phyloP scores from a whole-genome alignment of 2,113 vertebrate species.

The Vulpes ferrilata region DNA sequence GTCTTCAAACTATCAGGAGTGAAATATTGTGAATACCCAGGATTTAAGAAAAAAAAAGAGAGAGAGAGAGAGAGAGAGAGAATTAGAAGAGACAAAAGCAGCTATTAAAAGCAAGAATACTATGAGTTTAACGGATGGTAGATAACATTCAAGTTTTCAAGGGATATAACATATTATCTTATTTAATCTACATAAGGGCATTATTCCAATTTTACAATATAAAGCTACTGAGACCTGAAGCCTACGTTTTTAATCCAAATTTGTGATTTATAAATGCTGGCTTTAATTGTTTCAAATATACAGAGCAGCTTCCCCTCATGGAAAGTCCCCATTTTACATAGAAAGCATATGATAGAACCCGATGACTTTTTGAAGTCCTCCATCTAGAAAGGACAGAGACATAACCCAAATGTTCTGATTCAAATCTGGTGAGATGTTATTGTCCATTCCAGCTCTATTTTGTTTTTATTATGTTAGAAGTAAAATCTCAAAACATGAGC shows the following conservation, averaged over 20 bases:
- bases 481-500: neutral
- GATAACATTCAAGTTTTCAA: conserved; percentile 35
- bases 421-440: neutral
- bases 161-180: neutral
- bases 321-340: neutral
- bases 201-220: neutral
- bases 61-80: neutral
- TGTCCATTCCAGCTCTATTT: neutral
- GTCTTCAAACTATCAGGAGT: conserved; percentile 33
- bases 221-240: neutral
- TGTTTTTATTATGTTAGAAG: neutral
- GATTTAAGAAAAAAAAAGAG: neutral
- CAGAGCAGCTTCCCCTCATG: neutral
- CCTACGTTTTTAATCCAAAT: neutral
- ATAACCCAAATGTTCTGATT: neutral
- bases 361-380: neutral
- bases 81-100: neutral
- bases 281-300: neutral
- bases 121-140: neutral
- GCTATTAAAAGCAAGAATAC: conserved; percentile 7
- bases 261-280: neutral
- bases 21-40: conserved; percentile 43
- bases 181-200: neutral
- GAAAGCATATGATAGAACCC: neutral
- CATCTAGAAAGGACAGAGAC: neutral